Evolutionary conservation across 1,140 invertebrate genomes (phyloP).

Genomic region (Drosophila lowei): DNA sequence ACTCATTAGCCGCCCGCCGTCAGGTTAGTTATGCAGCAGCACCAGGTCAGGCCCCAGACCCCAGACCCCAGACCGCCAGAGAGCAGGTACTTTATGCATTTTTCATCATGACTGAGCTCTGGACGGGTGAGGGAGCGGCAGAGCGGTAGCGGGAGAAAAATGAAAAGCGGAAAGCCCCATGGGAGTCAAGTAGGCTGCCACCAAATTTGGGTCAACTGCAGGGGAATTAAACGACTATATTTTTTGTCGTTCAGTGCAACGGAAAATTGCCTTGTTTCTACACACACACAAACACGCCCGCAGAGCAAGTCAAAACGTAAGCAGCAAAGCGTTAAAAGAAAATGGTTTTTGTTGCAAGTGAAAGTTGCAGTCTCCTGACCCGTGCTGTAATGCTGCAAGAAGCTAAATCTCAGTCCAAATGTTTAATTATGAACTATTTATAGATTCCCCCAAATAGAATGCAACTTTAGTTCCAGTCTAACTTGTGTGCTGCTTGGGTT

Average conservation of each 20-base stretch:
- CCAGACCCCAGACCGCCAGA: slow-evolving; percentile 11
- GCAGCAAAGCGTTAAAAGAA: slow-evolving; percentile 66
- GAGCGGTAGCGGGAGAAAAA: slow-evolving; percentile 11
- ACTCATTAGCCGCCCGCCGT: slow-evolving; percentile 73
- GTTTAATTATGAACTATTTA: slow-evolving; percentile 28
- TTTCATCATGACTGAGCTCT: slow-evolving; percentile 55
- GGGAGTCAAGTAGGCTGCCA: slow-evolving; percentile 69
- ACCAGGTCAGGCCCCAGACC: slow-evolving; percentile 30
- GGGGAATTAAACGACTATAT: slow-evolving; percentile 42
- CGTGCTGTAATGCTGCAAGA: slow-evolving; percentile 45
- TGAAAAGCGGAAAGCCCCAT: slow-evolving; percentile 16
- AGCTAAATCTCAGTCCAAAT: background rate
- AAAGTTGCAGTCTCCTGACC: slow-evolving; percentile 37
- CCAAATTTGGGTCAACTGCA: slow-evolving; percentile 73
- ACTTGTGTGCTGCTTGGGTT: too few relatives aligned
- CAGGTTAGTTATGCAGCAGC: slow-evolving; percentile 62
- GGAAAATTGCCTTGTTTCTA: slow-evolving; percentile 71
- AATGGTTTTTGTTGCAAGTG: slow-evolving; percentile 77
- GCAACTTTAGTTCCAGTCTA: slow-evolving; percentile 1
- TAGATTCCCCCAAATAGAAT: background rate
- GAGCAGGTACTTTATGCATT: slow-evolving; percentile 65
- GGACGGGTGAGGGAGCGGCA: slow-evolving; percentile 5
- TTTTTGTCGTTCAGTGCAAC: slow-evolving; percentile 55
- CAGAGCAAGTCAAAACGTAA: slow-evolving; percentile 48
- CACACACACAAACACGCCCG: slow-evolving; percentile 17